Conservation (phyloP, 1,140 invertebrate species). For the Drosophila sechellia region DNA sequence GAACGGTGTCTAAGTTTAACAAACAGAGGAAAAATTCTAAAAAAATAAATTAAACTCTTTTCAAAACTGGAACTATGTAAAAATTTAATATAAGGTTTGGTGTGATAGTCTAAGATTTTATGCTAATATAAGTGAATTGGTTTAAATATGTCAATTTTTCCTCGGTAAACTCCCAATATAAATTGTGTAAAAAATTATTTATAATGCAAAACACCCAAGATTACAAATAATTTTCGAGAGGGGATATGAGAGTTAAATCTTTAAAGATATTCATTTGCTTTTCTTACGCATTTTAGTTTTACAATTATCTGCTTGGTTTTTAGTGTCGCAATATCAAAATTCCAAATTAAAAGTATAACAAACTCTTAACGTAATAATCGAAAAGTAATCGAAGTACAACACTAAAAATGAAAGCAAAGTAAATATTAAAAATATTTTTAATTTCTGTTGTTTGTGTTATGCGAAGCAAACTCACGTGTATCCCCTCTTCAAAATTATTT, state of each 20-base stretch:
- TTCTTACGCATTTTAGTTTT: constrained; percentile 59
- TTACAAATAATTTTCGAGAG: constrained; percentile 49
- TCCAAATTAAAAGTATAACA: not conserved
- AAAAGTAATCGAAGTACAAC: constrained; percentile 19
- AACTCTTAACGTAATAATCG: constrained; percentile 8
- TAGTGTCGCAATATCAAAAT: constrained; percentile 53
- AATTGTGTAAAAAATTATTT: constrained; percentile 9
- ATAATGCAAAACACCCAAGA: constrained; percentile 38
- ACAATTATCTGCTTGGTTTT: constrained; percentile 70
- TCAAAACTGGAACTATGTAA: too few relatives aligned
- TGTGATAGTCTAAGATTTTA: not conserved
- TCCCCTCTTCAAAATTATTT: constrained; percentile 84
- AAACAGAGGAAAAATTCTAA: not conserved
- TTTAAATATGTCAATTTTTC: constrained; percentile 1
- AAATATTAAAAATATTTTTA: constrained; percentile 64
- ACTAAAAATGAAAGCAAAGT: constrained; percentile 54
- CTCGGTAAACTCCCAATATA: constrained; percentile 19
- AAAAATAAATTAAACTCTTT: not conserved
- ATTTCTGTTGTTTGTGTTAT: constrained; percentile 78
- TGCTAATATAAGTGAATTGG: not conserved
- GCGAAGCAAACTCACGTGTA: constrained; percentile 83
- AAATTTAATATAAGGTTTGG: too few relatives aligned
- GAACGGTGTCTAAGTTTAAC: not conserved
- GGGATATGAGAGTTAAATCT: constrained; percentile 43
- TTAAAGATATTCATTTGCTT: constrained; percentile 51